phyloP scores from a whole-genome alignment of 2,113 vertebrate genomes.

The Gymnogyps californianus region DNA sequence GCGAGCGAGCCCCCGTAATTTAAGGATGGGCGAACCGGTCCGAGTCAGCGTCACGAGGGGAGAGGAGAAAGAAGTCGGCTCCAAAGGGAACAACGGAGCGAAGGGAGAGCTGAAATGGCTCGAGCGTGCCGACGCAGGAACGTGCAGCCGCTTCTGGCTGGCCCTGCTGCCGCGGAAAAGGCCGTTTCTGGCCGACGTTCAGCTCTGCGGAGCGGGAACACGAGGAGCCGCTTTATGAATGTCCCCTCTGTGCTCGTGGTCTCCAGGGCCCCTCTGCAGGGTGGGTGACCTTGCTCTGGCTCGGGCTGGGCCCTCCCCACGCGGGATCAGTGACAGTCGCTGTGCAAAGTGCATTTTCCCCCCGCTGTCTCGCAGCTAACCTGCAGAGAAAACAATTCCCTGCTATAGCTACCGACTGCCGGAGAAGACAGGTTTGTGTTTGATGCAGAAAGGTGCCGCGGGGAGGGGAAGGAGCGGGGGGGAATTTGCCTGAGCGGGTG shows the following conservation, averaged over 20 bases:
- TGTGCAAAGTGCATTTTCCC: not conserved
- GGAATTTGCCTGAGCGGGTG: not conserved
- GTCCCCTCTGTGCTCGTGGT: not conserved
- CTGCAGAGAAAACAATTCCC: not conserved
- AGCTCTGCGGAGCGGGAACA: not conserved
- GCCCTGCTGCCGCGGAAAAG: not conserved
- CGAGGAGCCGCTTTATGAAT: not conserved
- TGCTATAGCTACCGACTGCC: fast-evolving
- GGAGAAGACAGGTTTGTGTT: not conserved
- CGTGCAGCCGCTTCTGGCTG: not conserved
- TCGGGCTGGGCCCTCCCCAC: fast-evolving
- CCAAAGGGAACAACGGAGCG: no score
- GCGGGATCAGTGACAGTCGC: fast-evolving
- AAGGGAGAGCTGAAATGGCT: not conserved
- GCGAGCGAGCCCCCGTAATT: no score
- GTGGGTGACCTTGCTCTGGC: not conserved
- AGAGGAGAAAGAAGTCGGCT: not conserved
- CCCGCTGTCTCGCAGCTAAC: not conserved
- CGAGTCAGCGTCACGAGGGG: not conserved
- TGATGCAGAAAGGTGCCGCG: not conserved
- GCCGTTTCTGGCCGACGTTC: not conserved
- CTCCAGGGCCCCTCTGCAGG: not conserved
- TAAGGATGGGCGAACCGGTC: not conserved
- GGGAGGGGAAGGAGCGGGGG: not conserved
- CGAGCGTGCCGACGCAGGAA: fast-evolving